A percentile compares a stretch with the other conserved stretches of the same genome.
Conservation (phyloP, 2,113 vertebrate species). For the Antechinus flavipes region DNA sequence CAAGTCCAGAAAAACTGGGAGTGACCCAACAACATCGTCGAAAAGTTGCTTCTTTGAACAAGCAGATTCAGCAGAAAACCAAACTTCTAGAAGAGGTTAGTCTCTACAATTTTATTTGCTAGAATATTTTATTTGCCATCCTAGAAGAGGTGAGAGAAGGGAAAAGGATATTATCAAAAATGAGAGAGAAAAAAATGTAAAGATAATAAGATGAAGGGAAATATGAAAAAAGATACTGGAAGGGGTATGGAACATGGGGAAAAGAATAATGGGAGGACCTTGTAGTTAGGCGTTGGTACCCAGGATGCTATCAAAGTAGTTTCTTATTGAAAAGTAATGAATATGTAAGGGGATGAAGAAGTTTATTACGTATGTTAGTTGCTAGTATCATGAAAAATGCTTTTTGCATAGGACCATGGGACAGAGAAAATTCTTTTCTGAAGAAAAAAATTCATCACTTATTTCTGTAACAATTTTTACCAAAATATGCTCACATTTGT, state of each 20-base stretch:
- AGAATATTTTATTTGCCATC: conserved; percentile 25
- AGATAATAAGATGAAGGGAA: neutral
- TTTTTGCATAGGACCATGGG: neutral
- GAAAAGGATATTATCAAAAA: neutral
- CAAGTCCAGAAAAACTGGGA: conserved; percentile 89
- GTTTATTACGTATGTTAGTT: neutral
- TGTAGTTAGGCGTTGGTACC: neutral
- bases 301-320: neutral
- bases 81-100: conserved; percentile 92
- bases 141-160: neutral
- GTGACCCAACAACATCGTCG: conserved; percentile 88
- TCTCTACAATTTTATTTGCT: conserved; percentile 35
- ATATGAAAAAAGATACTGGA: neutral
- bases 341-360: neutral
- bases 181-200: neutral
- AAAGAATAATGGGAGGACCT: conserved; percentile 8
- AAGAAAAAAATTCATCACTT: conserved; percentile 4
- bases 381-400: conserved; percentile 29
- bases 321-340: neutral
- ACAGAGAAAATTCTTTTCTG: conserved; percentile 31
- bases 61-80: conserved; percentile 92
- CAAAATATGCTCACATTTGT: conserved; percentile 23
- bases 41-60: conserved; percentile 90
- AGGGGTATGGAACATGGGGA: neutral
- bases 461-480: conserved; percentile 20